Base-by-base conservation (phyloP, 2,888 invertebrate genomes). In the Lepidochitona cinerea region DNA sequence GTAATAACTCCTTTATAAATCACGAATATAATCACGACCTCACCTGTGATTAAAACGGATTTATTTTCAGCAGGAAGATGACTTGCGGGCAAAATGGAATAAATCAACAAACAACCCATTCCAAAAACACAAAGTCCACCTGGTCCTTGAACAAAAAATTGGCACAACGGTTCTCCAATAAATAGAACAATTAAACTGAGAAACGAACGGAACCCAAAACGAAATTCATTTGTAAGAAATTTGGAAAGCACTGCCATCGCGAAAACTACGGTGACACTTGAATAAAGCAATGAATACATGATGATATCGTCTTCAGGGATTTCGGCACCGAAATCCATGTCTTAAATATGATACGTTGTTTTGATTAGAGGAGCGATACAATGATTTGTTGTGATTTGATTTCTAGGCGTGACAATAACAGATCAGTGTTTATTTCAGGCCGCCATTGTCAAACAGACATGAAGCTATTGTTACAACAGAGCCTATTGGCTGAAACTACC, bases 221-320 rank as follows among this genome's bases (percentile, higher is more conserved):
- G 75, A 75, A 89, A 87, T 82, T 89, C 89, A 78, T 89, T 87
- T 54, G 88, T 89, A 33, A 89, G 73, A 78, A 89, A 89, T 78
- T 89, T 89, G 33, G 89, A 88, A 37, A 89, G 70, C n/a, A 89
- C 88, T 54, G 89, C 89, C 86, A 89, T 86, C 1, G 87, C 89
- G 81, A 89, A 89, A 26, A 87, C 81, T 26, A 89, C 85, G 14
- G 89, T 89, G 35, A 89, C 87, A 66, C 85, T 83, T 26, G 88
- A 86, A 74, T 89, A 89, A 36, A 89, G 76, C 6, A 89, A 81
- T 12, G 89, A 89, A 81, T 87, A 89, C 54, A 89, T 83, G 67
- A 89, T 81, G 71, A 89, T 85, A 76, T 87, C 88, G 75, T 88
- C 85, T 74, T 74, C 86, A 54, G 72, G n/a, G 9, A 76, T 14